Evolutionary conservation across 2,113 vertebrate genomes (phyloP), one percentile per base, ranked within the genome.

Genomic region (Platichthys stellatus): DNA sequence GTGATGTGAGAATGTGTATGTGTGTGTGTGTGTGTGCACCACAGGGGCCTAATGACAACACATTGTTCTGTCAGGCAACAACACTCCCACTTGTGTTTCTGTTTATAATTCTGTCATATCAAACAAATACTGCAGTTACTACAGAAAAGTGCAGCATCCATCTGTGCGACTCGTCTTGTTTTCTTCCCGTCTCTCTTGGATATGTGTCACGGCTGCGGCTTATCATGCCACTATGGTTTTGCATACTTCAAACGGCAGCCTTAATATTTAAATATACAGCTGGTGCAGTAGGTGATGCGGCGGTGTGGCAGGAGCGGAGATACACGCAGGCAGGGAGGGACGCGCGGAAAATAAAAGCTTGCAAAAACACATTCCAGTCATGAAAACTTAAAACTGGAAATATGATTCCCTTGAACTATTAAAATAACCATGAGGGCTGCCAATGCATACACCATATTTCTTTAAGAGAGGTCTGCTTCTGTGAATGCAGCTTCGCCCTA

Each of bases 231-330:
- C 63, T 70, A 5, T 9, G 63, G 65, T 40, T 78, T 73, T 62
- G 77, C 38, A 62, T 63, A 63, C 74, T 77, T 84, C 59, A 79
- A 68, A 83, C 28, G 3, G 17, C 40, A 5, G 38, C 66, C 63
- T 81, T 72, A 69, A 82, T 76, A 76, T 86, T 84, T 69, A 78
- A 78, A 72, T 54, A 76, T 7, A 58, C 14, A 11, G 5, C 70
- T 74, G 61, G 66, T 80, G 53, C 40, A 65, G 53, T 23, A n/a
- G 63, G 69, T n/a, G 38, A 57, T 15, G 10, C 69, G 43, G 45
- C 31, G 9, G 28, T 61, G 24, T 20, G 28, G 38, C 14, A 57
- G 47, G 40, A 63, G 49, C 8, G 57, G 15, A 69, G 12, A 76
- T 51, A 45, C 51, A 59, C 12, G 23, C 23, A 72, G 40, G 23